Evolutionary conservation across 2,797 vertebrate genomes (phyloP).

Genomic region (Dallia pectoralis): DNA sequence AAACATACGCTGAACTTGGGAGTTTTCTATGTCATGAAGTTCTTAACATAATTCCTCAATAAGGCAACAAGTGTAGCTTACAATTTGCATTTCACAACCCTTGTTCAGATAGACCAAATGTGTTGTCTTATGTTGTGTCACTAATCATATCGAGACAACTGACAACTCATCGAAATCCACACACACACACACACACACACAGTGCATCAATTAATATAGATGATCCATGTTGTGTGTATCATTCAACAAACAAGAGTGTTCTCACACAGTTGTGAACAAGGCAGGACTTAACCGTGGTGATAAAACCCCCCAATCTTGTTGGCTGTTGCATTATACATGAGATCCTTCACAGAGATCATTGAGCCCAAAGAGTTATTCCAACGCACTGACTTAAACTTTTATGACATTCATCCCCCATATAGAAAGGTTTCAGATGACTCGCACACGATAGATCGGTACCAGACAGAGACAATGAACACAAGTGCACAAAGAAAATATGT

Average conservation of each 20-base stretch:
- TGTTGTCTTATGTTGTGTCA: background rate
- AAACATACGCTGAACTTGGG: too few relatives aligned
- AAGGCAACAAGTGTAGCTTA: too few relatives aligned
- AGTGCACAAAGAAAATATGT: background rate
- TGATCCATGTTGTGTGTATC: conserved; percentile 49
- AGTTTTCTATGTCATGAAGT: too few relatives aligned
- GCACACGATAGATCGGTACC: background rate
- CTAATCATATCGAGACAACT: background rate
- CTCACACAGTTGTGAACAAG: conserved; percentile 45
- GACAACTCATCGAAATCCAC: background rate
- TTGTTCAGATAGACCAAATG: background rate
- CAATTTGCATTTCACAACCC: background rate
- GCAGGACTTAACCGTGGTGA: conserved; percentile 48
- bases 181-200: background rate
- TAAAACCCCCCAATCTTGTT: conserved; percentile 58
- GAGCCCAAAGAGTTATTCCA: conserved; percentile 64
- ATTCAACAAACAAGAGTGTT: conserved; percentile 59
- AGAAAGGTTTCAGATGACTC: conserved; percentile 58
- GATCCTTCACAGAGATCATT: conserved; percentile 62
- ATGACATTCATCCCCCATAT: conserved; percentile 56
- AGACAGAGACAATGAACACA: background rate
- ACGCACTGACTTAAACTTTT: conserved; percentile 68
- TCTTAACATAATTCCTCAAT: too few relatives aligned
- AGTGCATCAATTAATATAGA: conserved; percentile 11
- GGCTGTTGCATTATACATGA: conserved; percentile 73